Evolutionary conservation across 2,888 invertebrate genomes (phyloP).

Genomic region (Sphinx pinastri): DNA sequence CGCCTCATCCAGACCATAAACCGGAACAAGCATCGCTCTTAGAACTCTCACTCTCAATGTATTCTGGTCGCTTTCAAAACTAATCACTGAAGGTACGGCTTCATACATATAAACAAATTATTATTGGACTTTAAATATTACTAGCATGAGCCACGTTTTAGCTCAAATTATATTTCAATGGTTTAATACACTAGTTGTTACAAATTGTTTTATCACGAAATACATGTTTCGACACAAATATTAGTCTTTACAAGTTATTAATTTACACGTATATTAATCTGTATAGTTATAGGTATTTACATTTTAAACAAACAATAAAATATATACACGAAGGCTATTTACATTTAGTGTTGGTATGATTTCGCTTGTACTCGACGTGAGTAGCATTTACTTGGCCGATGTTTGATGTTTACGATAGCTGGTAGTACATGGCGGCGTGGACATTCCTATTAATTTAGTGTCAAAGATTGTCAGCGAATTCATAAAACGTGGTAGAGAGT

Average conservation of each 20-base stretch:
- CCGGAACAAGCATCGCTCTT: slow-evolving; percentile 80
- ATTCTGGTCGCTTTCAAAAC: background rate
- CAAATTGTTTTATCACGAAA: background rate
- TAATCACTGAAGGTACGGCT: slow-evolving; percentile 21
- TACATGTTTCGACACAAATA: slow-evolving; percentile 1
- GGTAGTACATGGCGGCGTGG: background rate
- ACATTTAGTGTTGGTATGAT: slow-evolving; percentile 2
- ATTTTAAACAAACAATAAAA: slow-evolving; percentile 13
- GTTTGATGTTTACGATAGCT: slow-evolving; percentile 10
- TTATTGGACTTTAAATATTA: background rate
- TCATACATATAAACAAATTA: background rate
- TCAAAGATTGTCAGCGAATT: too few relatives aligned
- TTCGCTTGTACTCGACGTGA: slow-evolving; percentile 2
- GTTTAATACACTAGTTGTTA: background rate
- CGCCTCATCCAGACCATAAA: slow-evolving; percentile 87
- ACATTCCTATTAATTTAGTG: background rate
- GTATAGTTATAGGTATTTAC: slow-evolving; percentile 18
- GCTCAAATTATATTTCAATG: slow-evolving; percentile 5
- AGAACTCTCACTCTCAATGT: slow-evolving; percentile 34
- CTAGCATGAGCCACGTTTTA: slow-evolving; percentile 13
- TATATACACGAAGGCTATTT: slow-evolving; percentile 1
- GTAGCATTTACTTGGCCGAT: slow-evolving; percentile 7
- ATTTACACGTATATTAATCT: slow-evolving; percentile 12
- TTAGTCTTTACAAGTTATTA: slow-evolving; percentile 14
- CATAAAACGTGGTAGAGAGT: too few relatives aligned